Evolutionary conservation across 2,113 vertebrate species (phyloP).

Genomic region (Pagrus major): DNA sequence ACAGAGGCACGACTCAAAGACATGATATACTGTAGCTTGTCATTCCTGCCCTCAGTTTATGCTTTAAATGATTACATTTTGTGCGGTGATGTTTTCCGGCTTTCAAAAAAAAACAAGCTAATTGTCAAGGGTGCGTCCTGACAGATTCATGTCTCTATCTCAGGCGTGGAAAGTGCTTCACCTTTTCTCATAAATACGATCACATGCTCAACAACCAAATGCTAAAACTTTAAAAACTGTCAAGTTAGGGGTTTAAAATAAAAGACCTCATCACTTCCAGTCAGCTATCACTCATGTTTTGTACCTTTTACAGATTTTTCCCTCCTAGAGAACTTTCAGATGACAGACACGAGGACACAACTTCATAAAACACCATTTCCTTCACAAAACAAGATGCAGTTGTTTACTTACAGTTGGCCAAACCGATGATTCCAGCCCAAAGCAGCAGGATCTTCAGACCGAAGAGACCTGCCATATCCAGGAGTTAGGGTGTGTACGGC

Average conservation of each 20-base stretch:
- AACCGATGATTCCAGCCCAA: slow-evolving; percentile 78
- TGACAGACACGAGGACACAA: neutral
- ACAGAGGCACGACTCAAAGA: slow-evolving; percentile 52
- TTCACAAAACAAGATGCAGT: neutral
- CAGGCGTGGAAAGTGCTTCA: slow-evolving; percentile 14
- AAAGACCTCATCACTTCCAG: slow-evolving; percentile 4
- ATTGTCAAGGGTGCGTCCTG: slow-evolving; percentile 20
- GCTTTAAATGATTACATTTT: slow-evolving; percentile 53
- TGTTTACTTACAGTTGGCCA: slow-evolving; percentile 78
- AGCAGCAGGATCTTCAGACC: slow-evolving; percentile 86
- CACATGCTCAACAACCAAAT: slow-evolving; percentile 27
- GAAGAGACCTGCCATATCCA: slow-evolving; percentile 88
- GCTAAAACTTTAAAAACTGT: slow-evolving; percentile 26
- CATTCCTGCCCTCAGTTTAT: slow-evolving; percentile 53
- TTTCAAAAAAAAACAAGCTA: slow-evolving; percentile 16
- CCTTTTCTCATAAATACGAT: slow-evolving; percentile 29
- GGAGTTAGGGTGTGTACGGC: slow-evolving; percentile 77
- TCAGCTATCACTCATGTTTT: slow-evolving; percentile 6
- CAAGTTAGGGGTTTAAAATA: slow-evolving; percentile 16
- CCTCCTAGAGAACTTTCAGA: neutral
- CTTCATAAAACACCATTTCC: neutral
- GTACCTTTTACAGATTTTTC: slow-evolving; percentile 1
- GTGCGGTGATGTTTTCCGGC: slow-evolving; percentile 23
- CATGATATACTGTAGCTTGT: slow-evolving; percentile 36
- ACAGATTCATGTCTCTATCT: slow-evolving; percentile 52